A percentile compares a stretch with the other conserved stretches of the same genome.
Conservation (phyloP, 64 coral and sea anemone genomes). For the Dendrophyllia cribrosa region DNA sequence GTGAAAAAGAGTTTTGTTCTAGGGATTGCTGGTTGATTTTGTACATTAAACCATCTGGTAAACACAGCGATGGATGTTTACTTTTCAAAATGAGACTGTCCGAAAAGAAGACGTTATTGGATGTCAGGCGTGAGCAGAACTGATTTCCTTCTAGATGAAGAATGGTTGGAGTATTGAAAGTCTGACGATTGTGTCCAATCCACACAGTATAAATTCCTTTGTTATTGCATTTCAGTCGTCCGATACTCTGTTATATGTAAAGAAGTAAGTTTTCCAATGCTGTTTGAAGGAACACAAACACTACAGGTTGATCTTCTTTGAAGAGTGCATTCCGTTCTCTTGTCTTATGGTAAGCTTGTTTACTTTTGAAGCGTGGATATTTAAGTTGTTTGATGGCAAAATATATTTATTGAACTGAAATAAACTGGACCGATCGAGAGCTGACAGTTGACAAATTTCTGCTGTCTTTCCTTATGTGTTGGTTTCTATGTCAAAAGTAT, state of each 20-base stretch:
- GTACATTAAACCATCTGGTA: background rate
- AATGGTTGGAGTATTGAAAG: conserved; percentile 26
- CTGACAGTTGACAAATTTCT: background rate
- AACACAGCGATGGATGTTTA: conserved; percentile 15
- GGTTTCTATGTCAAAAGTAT: no score
- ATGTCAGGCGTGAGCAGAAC: conserved; percentile 14
- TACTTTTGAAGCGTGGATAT: conserved; percentile 32
- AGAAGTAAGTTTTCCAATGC: conserved; percentile 34
- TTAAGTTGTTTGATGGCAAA: background rate
- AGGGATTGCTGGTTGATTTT: conserved; percentile 17
- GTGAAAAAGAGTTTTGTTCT: background rate
- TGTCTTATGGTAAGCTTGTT: conserved; percentile 11
- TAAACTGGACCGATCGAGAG: background rate
- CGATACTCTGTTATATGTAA: conserved; percentile 7
- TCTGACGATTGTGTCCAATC: conserved; percentile 19
- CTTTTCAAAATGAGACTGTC: conserved; percentile 25
- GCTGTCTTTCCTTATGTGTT: no score
- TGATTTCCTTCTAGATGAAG: conserved; percentile 11
- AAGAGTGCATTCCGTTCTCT: background rate
- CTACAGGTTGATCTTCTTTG: conserved; percentile 34
- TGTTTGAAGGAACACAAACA: background rate
- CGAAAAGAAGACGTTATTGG: background rate
- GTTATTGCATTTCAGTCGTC: background rate
- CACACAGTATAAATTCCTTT: background rate
- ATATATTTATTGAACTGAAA: background rate